A percentile compares a stretch with the other conserved stretches of the same genome.
Evolutionary conservation across 2,888 invertebrate genomes (phyloP).

Genomic region (Seira ritae): DNA sequence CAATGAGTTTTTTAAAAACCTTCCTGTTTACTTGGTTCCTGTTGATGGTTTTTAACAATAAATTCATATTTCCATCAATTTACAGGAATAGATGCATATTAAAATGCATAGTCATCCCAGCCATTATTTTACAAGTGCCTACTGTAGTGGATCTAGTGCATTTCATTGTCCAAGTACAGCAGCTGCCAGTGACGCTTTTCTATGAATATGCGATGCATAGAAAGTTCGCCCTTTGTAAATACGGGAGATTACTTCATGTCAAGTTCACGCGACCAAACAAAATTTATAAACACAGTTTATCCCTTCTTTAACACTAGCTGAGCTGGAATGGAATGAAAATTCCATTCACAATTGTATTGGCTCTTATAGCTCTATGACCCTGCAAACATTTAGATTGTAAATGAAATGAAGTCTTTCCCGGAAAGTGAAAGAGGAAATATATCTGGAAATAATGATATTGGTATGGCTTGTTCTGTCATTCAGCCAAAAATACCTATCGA

Average conservation of each 20-base stretch:
- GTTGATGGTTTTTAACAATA: too few species aligned
- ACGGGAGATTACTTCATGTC: slow-evolving; percentile 52
- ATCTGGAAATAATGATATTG: too few species aligned
- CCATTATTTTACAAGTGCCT: neutral
- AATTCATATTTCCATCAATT: too few species aligned
- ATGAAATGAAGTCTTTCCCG: slow-evolving; percentile 47
- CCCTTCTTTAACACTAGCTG: slow-evolving; percentile 33
- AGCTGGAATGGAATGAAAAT: too few species aligned
- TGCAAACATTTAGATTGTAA: too few species aligned
- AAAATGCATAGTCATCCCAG: slow-evolving; percentile 3
- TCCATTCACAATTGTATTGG: too few species aligned
- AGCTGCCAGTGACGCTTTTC: slow-evolving; percentile 51
- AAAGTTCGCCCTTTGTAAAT: slow-evolving; percentile 27
- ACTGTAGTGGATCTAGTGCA: neutral
- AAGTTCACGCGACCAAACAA: slow-evolving; percentile 50
- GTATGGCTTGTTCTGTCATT: slow-evolving; percentile 5
- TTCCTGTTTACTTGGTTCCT: too few species aligned
- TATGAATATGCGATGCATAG: too few species aligned
- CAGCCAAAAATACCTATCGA: slow-evolving; percentile 24
- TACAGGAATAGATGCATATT: slow-evolving; percentile 16
- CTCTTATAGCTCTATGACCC: too few species aligned
- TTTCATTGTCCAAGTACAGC: too few species aligned
- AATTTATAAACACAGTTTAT: slow-evolving; percentile 34
- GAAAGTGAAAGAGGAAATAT: slow-evolving; percentile 20
- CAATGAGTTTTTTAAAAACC: too few species aligned